Base-by-base conservation (phyloP, 2,888 invertebrate genomes). In the Shargacucullia verbasci region DNA sequence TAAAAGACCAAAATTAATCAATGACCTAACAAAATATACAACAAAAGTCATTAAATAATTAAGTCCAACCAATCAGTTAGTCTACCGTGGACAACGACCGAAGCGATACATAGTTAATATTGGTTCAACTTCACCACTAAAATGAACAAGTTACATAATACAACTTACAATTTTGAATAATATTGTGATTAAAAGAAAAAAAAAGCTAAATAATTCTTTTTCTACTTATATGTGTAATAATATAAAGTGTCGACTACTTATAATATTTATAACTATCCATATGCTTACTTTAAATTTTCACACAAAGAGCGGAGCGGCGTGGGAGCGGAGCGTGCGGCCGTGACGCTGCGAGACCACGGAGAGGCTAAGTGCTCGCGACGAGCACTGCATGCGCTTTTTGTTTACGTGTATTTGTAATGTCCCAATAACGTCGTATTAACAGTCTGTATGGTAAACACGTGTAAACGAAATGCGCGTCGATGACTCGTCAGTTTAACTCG, bases 11-110 rank as follows among this genome's bases (percentile, higher is more conserved):
- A 91, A 93, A 94, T 93, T 93, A 94, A 93, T 92, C 90, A 94
- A 94, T 93, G 94, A 94, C 94, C 93, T 92, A 94, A 94, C 94
- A 94, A 94, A 93, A 94, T 94, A 94, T 94, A 94, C 94, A 94
- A 94, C 94, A 94, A 94, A 93, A 93, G 94, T 93, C 94, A 94
- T 94, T 89, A 91, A 92, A 92, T 92, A 93, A 94, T 93, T 88
- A 85, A 89, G 93, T 92, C 91, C 89, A 89, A 89, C 89, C 87
- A 86, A 86, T 88, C 82, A 82, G 87, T 89, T 88, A 88, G 87
- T 89, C 82, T 86, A 87, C 81, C 81, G 85, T 82, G 87, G 85
- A 86, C 89, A 81, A 83, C 81, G 84, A 84, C 82, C 85, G 85
- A 86, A 87, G 87, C 85, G 80, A 88, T 86, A 87, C 84, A 83